Conservation (phyloP, 2,888 invertebrate species). For the Galerucella pusilla region DNA sequence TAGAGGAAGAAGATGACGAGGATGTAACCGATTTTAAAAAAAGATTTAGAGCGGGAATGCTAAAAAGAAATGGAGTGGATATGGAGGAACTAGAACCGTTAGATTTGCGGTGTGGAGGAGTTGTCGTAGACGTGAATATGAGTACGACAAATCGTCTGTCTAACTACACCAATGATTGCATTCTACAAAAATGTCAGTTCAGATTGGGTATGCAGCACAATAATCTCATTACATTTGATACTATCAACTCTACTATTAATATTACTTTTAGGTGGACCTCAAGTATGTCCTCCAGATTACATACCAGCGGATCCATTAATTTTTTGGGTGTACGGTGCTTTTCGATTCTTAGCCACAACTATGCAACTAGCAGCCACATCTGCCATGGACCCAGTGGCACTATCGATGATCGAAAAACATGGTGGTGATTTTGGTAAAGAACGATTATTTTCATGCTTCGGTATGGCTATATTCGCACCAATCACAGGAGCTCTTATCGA, state of each 20-base stretch:
- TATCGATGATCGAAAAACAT: conserved; percentile 86
- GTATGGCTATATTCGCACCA: conserved; percentile 86
- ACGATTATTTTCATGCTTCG: conserved; percentile 82
- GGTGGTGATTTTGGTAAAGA: conserved; percentile 86
- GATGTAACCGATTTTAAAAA: conserved; percentile 80
- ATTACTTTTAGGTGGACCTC: conserved; percentile 71
- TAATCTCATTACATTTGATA: not conserved
- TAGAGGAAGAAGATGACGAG: conserved; percentile 80
- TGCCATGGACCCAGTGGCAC: conserved; percentile 88
- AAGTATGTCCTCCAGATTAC: conserved; percentile 83
- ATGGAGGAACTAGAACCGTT: conserved; percentile 79
- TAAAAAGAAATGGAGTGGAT: conserved; percentile 76
- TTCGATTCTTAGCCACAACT: conserved; percentile 83
- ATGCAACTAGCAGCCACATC: conserved; percentile 88
- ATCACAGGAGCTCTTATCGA: conserved; percentile 84
- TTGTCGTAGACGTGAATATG: conserved; percentile 76
- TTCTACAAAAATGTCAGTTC: conserved; percentile 82
- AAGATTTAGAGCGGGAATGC: conserved; percentile 74
- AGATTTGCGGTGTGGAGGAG: conserved; percentile 80
- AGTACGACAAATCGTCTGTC: conserved; percentile 71
- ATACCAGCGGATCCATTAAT: conserved; percentile 81
- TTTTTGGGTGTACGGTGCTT: conserved; percentile 85
- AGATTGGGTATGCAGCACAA: conserved; percentile 62
- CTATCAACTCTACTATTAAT: not conserved
- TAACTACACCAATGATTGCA: conserved; percentile 75